Base-by-base conservation (phyloP, 37 sponge, comb jelly and placozoan genomes). In the Crambe crambe region DNA sequence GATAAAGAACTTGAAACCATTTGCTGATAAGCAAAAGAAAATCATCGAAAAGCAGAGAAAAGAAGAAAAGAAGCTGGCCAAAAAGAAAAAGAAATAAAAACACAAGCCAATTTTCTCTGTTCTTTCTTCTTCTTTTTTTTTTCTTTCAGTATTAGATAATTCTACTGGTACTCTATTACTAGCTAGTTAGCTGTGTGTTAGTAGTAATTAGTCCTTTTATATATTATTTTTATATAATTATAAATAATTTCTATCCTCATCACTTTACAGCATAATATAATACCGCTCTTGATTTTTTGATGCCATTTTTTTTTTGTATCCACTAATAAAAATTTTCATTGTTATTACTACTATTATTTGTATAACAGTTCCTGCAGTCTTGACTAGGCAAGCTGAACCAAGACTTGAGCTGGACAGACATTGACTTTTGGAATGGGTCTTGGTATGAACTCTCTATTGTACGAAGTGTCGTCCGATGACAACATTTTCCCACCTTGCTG, bases 11-110 rank as follows among this genome's bases (percentile, higher is more conserved):
- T 72, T 87, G 31, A 80, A 81, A 31, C 78, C 82, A 20, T 70
- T 47, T 62, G 78, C 78, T 23, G 88, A 87, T 54, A 87, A 81
- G 36, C 76, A 76, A n/a, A 87, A 77, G 61, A 81, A 81, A 39
- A 26, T 70, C 8, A 9, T 81, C 1, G 82, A 87, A 27, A 81
- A 77, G 27, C 70, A 77, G 36, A 32, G 54, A 40, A 75, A 81
- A 17, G 88, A 87, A 27, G 82, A 87, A 22, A 87, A 87, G 82
- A 87, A 87, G 32, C 26, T 59, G 23, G 74, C 63, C 22, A 87
- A 87, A 59, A 86, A 86, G 80, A 80, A 80, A 44, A 68, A 67
- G 63, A 72, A 86, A 56, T 75, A 62, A 43, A n/a, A n/a, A n/a
- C n/a, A n/a, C n/a, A n/a, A n/a, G n/a, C n/a, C 42, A 3, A 59